Percentiles rank a stretch among this genome's conserved stretches.
Conservation (phyloP, 2,888 invertebrate species). For the Pheosia gnoma region DNA sequence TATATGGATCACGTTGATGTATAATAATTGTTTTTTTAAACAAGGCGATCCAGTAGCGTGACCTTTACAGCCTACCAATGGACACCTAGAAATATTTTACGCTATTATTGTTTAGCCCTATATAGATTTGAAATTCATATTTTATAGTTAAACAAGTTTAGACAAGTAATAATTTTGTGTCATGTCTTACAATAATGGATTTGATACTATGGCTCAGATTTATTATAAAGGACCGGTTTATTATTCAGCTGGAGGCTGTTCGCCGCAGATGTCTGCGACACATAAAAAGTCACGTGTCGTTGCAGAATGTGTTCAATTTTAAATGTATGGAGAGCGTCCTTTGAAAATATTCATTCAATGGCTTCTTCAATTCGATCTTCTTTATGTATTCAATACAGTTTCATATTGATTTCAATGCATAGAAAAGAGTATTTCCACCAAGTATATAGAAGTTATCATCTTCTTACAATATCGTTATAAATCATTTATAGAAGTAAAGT, state of each 20-base stretch:
- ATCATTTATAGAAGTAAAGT: too few species aligned
- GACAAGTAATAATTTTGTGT: too few species aligned
- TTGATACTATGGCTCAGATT: slow-evolving; percentile 8
- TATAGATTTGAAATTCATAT: too few species aligned
- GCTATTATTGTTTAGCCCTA: too few species aligned
- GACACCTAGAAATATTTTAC: too few species aligned
- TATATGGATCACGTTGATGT: too few species aligned
- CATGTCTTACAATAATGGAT: not conserved
- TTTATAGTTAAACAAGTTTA: too few species aligned
- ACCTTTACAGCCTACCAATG: too few species aligned
- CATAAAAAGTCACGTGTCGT: slow-evolving; percentile 31
- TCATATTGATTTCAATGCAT: slow-evolving; percentile 2
- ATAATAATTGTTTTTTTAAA: too few species aligned
- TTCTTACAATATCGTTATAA: too few species aligned
- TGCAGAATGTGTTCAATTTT: slow-evolving; percentile 24
- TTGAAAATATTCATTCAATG: not conserved
- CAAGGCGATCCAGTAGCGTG: too few species aligned
- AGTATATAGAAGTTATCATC: too few species aligned
- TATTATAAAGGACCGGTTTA: slow-evolving; percentile 24
- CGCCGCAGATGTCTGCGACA: slow-evolving; percentile 24
- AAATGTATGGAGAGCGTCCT: slow-evolving; percentile 13
- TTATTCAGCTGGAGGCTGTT: slow-evolving; percentile 26
- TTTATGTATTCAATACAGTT: not conserved
- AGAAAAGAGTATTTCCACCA: not conserved
- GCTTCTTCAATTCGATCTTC: not conserved